phyloP scores from a whole-genome alignment of 2,888 invertebrate species.

The Morinoia aosen region DNA sequence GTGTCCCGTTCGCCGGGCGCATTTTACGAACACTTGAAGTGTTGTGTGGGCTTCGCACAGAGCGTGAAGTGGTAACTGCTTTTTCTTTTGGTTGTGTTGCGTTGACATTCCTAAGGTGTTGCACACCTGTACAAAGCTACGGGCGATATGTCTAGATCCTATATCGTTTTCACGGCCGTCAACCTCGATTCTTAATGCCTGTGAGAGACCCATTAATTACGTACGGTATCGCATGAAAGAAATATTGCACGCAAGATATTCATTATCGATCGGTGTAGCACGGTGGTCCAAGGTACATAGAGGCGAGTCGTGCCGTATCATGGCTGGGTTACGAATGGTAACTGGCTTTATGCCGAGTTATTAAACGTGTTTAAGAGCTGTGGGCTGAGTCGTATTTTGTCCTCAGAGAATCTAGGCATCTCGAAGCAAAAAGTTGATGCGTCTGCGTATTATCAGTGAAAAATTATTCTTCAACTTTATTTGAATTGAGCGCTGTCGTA shows the following conservation, averaged over 20 bases:
- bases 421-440: neutral
- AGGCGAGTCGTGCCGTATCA: neutral
- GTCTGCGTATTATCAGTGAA: neutral
- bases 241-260: neutral
- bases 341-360: neutral
- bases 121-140: neutral
- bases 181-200: neutral
- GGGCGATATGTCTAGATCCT: neutral
- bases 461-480: neutral
- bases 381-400: neutral
- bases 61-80: neutral
- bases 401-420: neutral
- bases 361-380: neutral
- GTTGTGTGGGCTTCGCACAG: neutral
- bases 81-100: neutral
- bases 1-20: neutral
- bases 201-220: neutral
- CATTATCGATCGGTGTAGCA: conserved; percentile 3
- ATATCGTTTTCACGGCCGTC: neutral
- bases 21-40: neutral
- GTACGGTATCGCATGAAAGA: neutral
- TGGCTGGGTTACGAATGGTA: neutral
- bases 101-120: neutral
- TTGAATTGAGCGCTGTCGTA: neutral
- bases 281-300: neutral